Conservation (phyloP, 2,888 invertebrate species). For the Parnassius mnemosyne region DNA sequence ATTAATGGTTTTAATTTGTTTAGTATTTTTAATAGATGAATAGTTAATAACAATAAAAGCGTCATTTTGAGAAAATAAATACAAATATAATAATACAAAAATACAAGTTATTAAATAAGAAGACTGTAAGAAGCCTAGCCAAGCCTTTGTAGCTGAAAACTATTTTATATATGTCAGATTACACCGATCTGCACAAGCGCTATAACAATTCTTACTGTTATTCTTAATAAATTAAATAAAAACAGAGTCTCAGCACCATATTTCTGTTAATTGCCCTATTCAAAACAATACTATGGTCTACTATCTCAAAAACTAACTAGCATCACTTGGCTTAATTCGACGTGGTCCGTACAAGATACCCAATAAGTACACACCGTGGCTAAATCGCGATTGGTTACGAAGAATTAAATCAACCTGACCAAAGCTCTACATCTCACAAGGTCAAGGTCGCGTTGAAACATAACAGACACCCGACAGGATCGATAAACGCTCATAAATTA, state of each 20-base stretch:
- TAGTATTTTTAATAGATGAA: no score
- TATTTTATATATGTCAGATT: no score
- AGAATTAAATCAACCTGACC: slow-evolving; percentile 56
- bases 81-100: no score
- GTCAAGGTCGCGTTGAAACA: slow-evolving; percentile 54
- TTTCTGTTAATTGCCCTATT: slow-evolving; percentile 27
- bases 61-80: no score
- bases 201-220: no score
- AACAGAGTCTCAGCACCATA: neutral
- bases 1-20: no score
- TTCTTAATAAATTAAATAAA: neutral
- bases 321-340: slow-evolving; percentile 48
- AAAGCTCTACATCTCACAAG: slow-evolving; percentile 39
- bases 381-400: slow-evolving; percentile 64
- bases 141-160: no score
- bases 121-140: no score
- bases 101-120: no score
- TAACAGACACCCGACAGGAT: slow-evolving; percentile 42
- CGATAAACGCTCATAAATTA: slow-evolving; percentile 64
- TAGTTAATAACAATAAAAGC: no score
- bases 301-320: slow-evolving; percentile 40
- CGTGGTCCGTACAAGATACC: slow-evolving; percentile 58
- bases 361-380: slow-evolving; percentile 64
- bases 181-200: no score
- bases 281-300: slow-evolving; percentile 15